Base-by-base conservation (phyloP, 2,888 invertebrate genomes). In the Tanytarsus gracilentus region DNA sequence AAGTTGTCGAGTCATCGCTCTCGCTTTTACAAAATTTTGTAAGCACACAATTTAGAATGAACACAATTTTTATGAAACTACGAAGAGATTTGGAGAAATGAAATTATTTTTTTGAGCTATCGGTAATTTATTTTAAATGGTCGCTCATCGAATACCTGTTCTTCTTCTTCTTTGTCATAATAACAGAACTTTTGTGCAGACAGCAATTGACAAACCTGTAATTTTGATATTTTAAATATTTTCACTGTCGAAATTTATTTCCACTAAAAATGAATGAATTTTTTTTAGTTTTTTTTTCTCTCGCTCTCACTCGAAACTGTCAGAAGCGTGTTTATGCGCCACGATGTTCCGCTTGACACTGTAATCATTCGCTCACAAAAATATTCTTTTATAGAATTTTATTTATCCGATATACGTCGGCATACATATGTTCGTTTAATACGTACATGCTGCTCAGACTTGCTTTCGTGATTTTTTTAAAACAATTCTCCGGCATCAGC, bases 361-460 rank as follows among this genome's bases (percentile, higher is more conserved):
- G 53, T 33, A 53, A 36, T 53, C 53, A 33, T 23, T 21, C 53
- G 53, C 53, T 53, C 36, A 33, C 21, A 36, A 44, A n/a, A 44
- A 44, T 44, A 21, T 44, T 44, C 44, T 44, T 53, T 53, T 53
- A 18, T 30, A 53, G 33, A 53, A 33, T 27, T 21, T 51, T 8
- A 44, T 51, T 8, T 27, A 51, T 36, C 30, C 23, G 25, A 25
- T 21, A 53, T 53, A 44, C 16, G 36, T 36, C 14, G 36, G n/a
- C n/a, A n/a, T n/a, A n/a, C n/a, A n/a, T n/a, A n/a, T n/a, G n/a
- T n/a, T n/a, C n/a, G n/a, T n/a, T n/a, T n/a, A n/a, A n/a, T n/a
- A n/a, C n/a, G n/a, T n/a, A n/a, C n/a, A n/a, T n/a, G n/a, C n/a
- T n/a, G n/a, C n/a, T n/a, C n/a, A n/a, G n/a, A n/a, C n/a, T n/a